Percentiles rank a stretch among this genome's conserved stretches.
Evolutionary conservation across 37 sponge, comb jelly and placozoan species (phyloP).

Genomic region (Halichondria panicea): DNA sequence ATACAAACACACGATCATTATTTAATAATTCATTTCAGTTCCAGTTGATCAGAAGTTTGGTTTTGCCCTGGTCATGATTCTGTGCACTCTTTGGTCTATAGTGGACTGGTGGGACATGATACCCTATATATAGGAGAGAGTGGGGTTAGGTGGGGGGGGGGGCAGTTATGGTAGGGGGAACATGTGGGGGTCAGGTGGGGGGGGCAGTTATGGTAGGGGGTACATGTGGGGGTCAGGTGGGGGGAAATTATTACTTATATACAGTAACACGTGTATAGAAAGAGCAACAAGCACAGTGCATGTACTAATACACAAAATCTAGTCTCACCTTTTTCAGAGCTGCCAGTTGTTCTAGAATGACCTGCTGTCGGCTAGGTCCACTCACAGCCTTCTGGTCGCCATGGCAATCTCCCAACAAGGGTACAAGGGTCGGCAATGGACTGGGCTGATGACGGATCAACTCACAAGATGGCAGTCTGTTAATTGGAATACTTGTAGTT

Average conservation of each 20-base stretch:
- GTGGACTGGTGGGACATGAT: neutral
- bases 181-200: neutral
- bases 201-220: neutral
- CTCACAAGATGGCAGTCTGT: neutral
- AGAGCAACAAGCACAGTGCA: neutral
- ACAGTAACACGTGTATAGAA: neutral
- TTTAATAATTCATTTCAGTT: too few relatives aligned
- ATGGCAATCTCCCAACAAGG: neutral
- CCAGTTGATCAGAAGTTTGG: too few relatives aligned
- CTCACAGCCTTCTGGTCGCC: neutral
- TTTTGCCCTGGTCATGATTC: slow-evolving; percentile 1
- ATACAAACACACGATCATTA: too few relatives aligned
- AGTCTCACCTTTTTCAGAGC: slow-evolving; percentile 8
- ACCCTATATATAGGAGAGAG: neutral
- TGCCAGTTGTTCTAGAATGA: slow-evolving; percentile 21
- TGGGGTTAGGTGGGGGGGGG: neutral
- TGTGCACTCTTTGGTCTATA: neutral
- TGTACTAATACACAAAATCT: too few relatives aligned
- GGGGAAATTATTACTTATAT: neutral
- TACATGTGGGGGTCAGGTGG: neutral
- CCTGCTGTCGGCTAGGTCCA: slow-evolving; percentile 10
- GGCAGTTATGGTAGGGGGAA: neutral
- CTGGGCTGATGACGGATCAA: neutral
- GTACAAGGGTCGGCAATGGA: neutral
- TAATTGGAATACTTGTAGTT: neutral